Evolutionary conservation across 2,113 vertebrate genomes (phyloP).

Genomic region (Peromyscus polionotus): DNA sequence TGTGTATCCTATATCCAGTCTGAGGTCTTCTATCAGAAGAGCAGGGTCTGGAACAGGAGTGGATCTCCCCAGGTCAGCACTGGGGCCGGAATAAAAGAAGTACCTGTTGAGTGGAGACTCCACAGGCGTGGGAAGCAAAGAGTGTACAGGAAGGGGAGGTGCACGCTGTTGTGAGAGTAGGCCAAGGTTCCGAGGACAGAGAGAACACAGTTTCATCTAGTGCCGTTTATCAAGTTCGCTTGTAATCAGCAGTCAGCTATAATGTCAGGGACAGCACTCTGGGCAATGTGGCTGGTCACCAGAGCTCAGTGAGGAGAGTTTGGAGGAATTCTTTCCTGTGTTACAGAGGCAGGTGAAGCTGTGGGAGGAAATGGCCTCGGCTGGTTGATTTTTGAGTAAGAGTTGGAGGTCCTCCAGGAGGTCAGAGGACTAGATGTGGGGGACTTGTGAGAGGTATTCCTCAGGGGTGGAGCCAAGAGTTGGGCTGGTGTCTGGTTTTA

Average conservation of each 20-base stretch:
- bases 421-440: background rate
- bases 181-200: background rate
- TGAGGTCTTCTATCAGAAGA: background rate
- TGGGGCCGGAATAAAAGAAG: background rate
- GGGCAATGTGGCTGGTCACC: background rate
- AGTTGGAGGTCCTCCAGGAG: background rate
- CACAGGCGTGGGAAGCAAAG: background rate
- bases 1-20: background rate
- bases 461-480: background rate
- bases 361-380: background rate
- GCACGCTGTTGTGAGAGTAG: background rate
- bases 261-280: background rate
- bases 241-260: background rate
- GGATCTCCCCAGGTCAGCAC: background rate
- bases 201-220: background rate
- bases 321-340: background rate
- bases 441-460: background rate
- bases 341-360: background rate
- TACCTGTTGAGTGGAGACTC: background rate
- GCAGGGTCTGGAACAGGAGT: background rate
- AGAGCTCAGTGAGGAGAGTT: too few relatives aligned
- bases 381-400: background rate
- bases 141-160: background rate
- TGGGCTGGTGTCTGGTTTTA: background rate
- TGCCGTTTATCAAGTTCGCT: background rate